A percentile compares a stretch with the other conserved stretches of the same genome.
phyloP scores from a whole-genome alignment of 2,888 invertebrate species.

The Cantharis rustica region DNA sequence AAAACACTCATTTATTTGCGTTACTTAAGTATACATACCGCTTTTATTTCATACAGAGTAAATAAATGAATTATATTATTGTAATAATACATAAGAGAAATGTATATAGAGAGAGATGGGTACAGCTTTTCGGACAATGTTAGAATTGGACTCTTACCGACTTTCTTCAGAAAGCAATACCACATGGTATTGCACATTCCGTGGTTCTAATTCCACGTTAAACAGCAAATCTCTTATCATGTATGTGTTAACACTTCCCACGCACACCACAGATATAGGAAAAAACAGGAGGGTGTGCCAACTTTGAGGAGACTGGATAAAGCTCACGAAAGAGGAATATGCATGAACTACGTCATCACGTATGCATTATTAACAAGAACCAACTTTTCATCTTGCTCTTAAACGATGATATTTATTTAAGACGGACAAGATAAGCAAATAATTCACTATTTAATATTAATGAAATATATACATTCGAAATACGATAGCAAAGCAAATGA shows the following conservation, averaged over 20 bases:
- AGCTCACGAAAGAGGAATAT: background rate
- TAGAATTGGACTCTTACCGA: no score
- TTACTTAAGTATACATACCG: slow-evolving; percentile 25
- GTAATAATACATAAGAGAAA: slow-evolving; percentile 4
- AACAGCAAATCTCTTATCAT: no score
- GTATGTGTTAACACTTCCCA: no score
- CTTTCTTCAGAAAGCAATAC: no score
- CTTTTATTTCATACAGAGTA: slow-evolving; percentile 25
- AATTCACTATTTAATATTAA: slow-evolving; percentile 25
- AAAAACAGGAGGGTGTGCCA: no score
- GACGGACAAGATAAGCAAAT: slow-evolving; percentile 17
- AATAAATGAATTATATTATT: slow-evolving; percentile 25
- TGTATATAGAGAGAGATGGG: no score
- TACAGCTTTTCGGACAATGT: no score
- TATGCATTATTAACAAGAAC: slow-evolving; percentile 23
- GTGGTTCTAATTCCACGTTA: no score
- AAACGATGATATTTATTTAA: background rate
- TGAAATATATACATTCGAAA: slow-evolving; percentile 27
- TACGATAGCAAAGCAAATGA: slow-evolving; percentile 27
- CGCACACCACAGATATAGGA: no score
- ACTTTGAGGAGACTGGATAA: no score
- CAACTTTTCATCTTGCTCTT: slow-evolving; percentile 11
- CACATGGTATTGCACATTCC: no score
- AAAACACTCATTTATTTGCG: slow-evolving; percentile 26
- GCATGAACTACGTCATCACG: slow-evolving; percentile 18